Evolutionary conservation across 2,113 vertebrate genomes (phyloP).

Genomic region (Antechinus stuartii): DNA sequence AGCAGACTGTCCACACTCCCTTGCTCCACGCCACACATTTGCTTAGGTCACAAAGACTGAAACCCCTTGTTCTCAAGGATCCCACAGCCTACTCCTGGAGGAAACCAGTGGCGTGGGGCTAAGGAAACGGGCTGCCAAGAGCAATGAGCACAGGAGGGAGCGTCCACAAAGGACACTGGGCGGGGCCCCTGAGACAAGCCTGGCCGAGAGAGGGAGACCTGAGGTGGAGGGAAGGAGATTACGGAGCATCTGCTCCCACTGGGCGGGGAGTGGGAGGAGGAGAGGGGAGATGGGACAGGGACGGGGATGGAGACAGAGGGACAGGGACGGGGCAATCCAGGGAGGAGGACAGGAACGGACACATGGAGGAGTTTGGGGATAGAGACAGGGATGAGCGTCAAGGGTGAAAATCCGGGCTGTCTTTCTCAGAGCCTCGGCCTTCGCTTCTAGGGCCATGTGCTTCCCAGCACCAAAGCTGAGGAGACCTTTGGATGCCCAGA

Average conservation of each 20-base stretch:
- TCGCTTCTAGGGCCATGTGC: not conserved
- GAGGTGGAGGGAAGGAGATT: not conserved
- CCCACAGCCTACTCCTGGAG: not conserved
- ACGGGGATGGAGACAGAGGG: not conserved
- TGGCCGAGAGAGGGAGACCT: not conserved
- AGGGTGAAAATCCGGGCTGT: not conserved
- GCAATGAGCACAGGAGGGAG: not conserved
- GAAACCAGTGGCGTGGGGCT: not conserved
- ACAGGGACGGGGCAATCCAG: not conserved
- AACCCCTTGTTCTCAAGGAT: not conserved
- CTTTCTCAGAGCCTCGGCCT: not conserved
- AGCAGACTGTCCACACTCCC: not conserved
- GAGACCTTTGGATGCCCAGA: not conserved
- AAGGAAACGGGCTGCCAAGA: not conserved
- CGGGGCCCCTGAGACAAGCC: not conserved
- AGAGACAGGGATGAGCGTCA: not conserved
- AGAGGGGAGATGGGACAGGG: not conserved
- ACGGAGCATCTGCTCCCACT: not conserved
- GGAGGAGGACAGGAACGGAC: no score
- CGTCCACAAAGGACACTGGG: not conserved
- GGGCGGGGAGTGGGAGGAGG: not conserved
- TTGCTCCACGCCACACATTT: not conserved
- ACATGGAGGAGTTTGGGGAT: not conserved
- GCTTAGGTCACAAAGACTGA: not conserved
- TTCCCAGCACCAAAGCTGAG: not conserved